Evolutionary conservation across 2,113 vertebrate genomes (phyloP), one percentile per base, ranked within the genome.

Genomic region (Entelurus aequoreus): DNA sequence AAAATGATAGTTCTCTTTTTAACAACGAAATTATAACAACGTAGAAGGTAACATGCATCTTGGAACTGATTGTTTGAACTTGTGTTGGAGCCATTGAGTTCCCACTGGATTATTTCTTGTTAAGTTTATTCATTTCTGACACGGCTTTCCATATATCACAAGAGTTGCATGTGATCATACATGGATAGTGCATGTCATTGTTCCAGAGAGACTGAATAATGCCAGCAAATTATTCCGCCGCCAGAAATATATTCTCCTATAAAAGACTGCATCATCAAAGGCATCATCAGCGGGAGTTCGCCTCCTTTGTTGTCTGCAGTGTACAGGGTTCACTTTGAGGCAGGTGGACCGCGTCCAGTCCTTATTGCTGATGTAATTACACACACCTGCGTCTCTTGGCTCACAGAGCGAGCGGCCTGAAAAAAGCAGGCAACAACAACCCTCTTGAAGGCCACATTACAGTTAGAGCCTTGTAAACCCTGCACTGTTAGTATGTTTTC

Each of bases 291-390:
- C 0, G 16, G 59, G 77, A 37, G 59, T 60, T 69, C 21, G 59
- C 81, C 80, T 76, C 71, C 65, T 83, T 88, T 87, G 83, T 85
- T 84, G 76, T 85, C 72, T 40, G 68, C 65, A 11, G 66, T 7
- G 36, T 63, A 61, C 70, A 77, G 72, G 69, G 74, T 85, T 81
- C 80, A 81, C 69, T 66, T 77, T 83, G 86, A 81, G 82, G 85
- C 88, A 87, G 89, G 87, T 87, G 89, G 87, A 84, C 77, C 78
- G 71, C 81, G 77, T 87, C 88, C 88, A 90, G 82, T 71, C 70
- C 79, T 85, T 87, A 88, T 90, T 88, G 88, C 82, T 69, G 74
- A 82, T 65, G 73, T 89, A 86, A 90, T 90, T 90, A 90, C 83
- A 82, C 80, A 80, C 87, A 90, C 90, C 89, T 91, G 88, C 80